A percentile compares a stretch with the other conserved stretches of the same genome.
phyloP scores from a whole-genome alignment of 1,140 invertebrate genomes.

The Bombus terrestris region DNA sequence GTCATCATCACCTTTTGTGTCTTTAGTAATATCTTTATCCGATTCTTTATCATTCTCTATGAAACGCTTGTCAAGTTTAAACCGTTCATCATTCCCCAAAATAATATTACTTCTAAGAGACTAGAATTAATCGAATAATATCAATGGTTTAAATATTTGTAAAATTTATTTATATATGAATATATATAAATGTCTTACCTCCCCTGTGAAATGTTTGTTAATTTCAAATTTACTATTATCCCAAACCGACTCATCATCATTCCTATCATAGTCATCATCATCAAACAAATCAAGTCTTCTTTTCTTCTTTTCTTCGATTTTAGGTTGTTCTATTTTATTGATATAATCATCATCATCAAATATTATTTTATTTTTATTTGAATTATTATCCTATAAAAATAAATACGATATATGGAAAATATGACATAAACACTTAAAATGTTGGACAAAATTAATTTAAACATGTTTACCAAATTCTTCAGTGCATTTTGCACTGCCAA shows the following conservation, averaged over 20 bases:
- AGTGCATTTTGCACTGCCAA: conserved; percentile 84
- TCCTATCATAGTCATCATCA: conserved; percentile 79
- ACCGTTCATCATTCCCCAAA: conserved; percentile 84
- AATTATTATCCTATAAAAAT: conserved; percentile 81
- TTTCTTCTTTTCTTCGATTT: conserved; percentile 64
- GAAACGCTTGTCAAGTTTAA: conserved; percentile 85
- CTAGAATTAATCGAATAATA: conserved; percentile 1
- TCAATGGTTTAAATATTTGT: not conserved
- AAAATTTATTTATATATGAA: not conserved
- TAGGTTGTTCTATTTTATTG: conserved; percentile 36
- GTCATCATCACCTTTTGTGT: conserved; percentile 62
- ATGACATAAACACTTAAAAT: not conserved
- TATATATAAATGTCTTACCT: conserved; percentile 10
- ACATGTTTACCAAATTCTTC: conserved; percentile 80
- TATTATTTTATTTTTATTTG: conserved; percentile 83
- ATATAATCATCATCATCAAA: conserved; percentile 81
- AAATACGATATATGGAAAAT: conserved; percentile 9
- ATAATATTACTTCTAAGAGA: conserved; percentile 26
- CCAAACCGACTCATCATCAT: conserved; percentile 83
- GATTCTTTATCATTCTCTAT: conserved; percentile 76
- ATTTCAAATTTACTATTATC: conserved; percentile 70
- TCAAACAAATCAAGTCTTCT: conserved; percentile 77
- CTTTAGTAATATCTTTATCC: conserved; percentile 37
- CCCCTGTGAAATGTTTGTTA: conserved; percentile 40
- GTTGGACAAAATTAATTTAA: not conserved